These are phyloP conservation scores for Linyphia triangularis DNA, from an alignment of 2,888 invertebrate species.

Conservation along the genomic window DNA sequence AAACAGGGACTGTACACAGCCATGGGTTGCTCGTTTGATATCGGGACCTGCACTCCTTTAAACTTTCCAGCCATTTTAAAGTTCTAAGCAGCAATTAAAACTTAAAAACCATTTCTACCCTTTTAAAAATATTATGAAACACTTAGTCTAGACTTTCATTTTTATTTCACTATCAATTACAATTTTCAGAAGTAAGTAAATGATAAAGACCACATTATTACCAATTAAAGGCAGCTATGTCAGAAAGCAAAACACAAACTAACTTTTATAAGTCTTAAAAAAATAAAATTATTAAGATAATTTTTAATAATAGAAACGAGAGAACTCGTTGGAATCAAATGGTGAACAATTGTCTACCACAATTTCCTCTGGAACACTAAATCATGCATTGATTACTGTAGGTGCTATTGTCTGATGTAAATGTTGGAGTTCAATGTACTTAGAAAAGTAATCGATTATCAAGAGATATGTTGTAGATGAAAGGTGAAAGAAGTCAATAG, in stretches of 20 bases:
- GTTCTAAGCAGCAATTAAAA: neutral
- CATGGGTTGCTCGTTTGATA: slow-evolving; percentile 20
- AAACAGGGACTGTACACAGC: neutral
- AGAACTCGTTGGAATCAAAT: neutral
- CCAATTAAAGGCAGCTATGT: too few relatives aligned
- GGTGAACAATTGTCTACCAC: slow-evolving; percentile 10
- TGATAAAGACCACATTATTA: too few relatives aligned
- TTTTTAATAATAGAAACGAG: neutral
- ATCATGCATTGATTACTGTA: slow-evolving; percentile 20
- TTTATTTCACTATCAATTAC: too few relatives aligned
- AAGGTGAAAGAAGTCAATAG: slow-evolving; percentile 16
- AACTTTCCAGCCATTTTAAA: slow-evolving; percentile 1
- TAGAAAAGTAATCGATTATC: slow-evolving; percentile 30
- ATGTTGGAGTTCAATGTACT: slow-evolving; percentile 14
- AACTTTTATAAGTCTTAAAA: too few relatives aligned
- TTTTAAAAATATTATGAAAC: neutral
- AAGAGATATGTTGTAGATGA: neutral
- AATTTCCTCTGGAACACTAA: slow-evolving; percentile 13
- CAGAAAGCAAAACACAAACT: too few relatives aligned
- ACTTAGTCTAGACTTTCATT: too few relatives aligned
- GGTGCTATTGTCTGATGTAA: neutral
- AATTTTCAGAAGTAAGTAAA: too few relatives aligned
- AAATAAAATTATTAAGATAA: too few relatives aligned
- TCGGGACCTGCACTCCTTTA: neutral
- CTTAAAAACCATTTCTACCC: neutral